Base-by-base conservation (phyloP, 2,797 vertebrate species). In the Fistularia tabacaria region DNA sequence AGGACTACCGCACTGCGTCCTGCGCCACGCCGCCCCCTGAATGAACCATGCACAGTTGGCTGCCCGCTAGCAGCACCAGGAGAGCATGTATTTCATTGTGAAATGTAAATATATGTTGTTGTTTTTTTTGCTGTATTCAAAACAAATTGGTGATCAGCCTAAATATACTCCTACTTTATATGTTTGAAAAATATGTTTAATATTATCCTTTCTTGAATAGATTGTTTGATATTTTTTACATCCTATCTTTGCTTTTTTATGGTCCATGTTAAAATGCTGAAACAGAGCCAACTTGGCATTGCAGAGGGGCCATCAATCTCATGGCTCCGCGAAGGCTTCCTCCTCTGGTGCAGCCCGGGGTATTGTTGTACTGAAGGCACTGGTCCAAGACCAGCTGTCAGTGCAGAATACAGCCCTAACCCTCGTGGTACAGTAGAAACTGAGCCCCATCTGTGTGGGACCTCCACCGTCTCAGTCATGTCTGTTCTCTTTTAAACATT, bases 321-420 rank as follows among this genome's bases (percentile, higher is more conserved):
- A 66, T 25, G 44, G 38, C 50, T 57, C 51, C 59, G 48, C 51
- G 43, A 9, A 63, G 44, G 14, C 48, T 51, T 54, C 63, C 57
- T 54, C 38, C 55, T 73, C 48, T 50, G 68, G 47, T 61, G 49
- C 59, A 67, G 69, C 66, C 51, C 38, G n/a, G 54, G 49, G 51
- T 56, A 71, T 73, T 76, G 65, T 76, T 69, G 54, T 54, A 66
- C 39, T 38, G 45, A 51, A 41, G 67, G 73, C 72, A 63, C 15
- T 0, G n/a, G 46, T 78, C 74, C 73, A 78, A 60, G 52, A 69
- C 64, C 80, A 82, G 82, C 77, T 80, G 76, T 66, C 49, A 1
- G 46, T 55, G 62, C 57, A 69, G 65, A 74, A 81, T 13, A 61
- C 63, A 76, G 45, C 61, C 65, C 58, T 59, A 74, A 77, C 65